A percentile compares a stretch with the other conserved stretches of the same genome.
These are phyloP conservation scores for Anser brachyrhynchus DNA, from an alignment of 2,113 vertebrate species.

Conservation along the genomic window DNA sequence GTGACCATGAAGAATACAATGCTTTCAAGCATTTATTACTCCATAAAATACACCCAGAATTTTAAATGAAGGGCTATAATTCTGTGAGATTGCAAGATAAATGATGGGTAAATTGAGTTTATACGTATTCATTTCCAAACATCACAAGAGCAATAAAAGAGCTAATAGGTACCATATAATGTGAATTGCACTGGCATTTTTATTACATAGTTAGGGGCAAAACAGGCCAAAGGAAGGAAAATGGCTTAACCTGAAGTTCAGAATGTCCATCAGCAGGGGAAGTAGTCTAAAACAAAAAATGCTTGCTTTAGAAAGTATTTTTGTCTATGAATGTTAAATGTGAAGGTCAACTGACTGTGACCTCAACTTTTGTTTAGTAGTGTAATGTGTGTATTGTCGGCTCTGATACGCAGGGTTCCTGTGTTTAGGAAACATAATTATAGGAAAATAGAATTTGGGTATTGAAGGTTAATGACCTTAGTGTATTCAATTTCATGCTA, in stretches of 20 bases:
- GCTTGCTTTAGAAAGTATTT: neutral
- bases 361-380: neutral
- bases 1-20: neutral
- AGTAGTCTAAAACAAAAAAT: neutral
- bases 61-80: slow-evolving; percentile 23
- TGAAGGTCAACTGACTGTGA: neutral
- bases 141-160: neutral
- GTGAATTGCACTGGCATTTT: neutral
- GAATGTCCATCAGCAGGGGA: neutral
- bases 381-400: neutral
- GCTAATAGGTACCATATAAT: neutral
- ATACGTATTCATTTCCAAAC: neutral
- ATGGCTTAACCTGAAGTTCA: neutral
- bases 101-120: neutral
- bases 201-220: neutral
- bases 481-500: slow-evolving; percentile 33
- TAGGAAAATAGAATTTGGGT: neutral
- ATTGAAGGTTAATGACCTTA: slow-evolving; percentile 39
- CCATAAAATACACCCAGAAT: neutral
- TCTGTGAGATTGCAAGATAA: neutral
- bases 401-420: neutral
- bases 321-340: neutral
- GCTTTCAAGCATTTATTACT: neutral
- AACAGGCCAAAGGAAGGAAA: neutral
- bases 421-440: neutral